Evolutionary conservation across 1,140 invertebrate genomes (phyloP).

Genomic region (Drosophila trapezifrons): DNA sequence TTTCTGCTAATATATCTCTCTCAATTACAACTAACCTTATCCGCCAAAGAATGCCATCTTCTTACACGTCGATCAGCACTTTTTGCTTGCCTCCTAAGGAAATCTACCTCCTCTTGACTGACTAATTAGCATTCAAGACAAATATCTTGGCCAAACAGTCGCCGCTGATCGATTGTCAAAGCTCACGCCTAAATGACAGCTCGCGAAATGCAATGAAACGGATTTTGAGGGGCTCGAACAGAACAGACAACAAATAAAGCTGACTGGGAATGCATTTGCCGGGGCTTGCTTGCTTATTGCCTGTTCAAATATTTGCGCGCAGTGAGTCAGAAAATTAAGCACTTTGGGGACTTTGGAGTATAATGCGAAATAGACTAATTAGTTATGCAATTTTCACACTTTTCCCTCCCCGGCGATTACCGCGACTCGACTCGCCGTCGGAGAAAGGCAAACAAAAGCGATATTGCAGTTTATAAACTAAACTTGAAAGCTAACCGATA

Average conservation of each 20-base stretch:
- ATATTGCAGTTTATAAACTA: conserved; percentile 23
- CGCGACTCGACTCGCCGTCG: neutral
- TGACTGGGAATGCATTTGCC: conserved; percentile 25
- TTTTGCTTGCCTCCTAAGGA: neutral
- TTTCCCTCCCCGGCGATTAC: neutral
- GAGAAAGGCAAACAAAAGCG: conserved; percentile 12
- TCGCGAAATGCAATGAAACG: conserved; percentile 34
- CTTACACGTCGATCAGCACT: neutral
- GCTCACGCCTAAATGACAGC: conserved; percentile 46
- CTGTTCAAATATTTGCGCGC: conserved; percentile 32
- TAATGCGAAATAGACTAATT: conserved; percentile 38
- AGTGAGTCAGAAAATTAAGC: conserved; percentile 29
- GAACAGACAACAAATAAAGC: conserved; percentile 9
- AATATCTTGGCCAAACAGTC: conserved; percentile 13
- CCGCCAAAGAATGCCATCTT: neutral
- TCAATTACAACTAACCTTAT: neutral
- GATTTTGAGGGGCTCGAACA: conserved; percentile 4
- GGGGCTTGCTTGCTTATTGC: neutral
- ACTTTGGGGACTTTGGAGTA: conserved; percentile 12
- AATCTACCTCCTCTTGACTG: neutral
- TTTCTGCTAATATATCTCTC: neutral
- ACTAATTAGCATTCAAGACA: conserved; percentile 42
- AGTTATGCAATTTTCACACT: conserved; percentile 46
- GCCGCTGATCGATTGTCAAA: conserved; percentile 27
- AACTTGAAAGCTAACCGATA: conserved; percentile 17